A percentile compares a stretch with the other conserved stretches of the same genome.
phyloP scores from a whole-genome alignment of 2,797 vertebrate species.

The Enteromius fasciolatus region DNA sequence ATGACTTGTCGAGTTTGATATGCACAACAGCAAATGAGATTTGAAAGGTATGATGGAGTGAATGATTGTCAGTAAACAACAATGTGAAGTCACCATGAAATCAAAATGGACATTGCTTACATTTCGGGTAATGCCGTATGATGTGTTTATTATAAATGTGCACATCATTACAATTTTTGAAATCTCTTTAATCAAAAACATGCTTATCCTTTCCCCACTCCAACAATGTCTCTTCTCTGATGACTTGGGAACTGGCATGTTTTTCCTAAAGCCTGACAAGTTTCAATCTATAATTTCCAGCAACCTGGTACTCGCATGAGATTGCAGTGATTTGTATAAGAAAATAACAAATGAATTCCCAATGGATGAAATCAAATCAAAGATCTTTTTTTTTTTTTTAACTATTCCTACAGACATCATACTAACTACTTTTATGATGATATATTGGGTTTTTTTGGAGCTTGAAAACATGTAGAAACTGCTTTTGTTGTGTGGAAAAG shows the following conservation, averaged over 20 bases:
- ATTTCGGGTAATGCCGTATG: not conserved
- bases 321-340: not conserved
- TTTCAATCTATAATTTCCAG: no score
- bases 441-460: not conserved
- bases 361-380: not conserved
- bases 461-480: not conserved
- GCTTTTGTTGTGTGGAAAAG: not conserved
- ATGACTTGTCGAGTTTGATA: not conserved
- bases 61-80: not conserved
- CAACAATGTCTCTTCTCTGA: not conserved
- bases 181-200: not conserved
- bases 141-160: not conserved
- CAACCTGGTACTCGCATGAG: not conserved
- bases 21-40: not conserved
- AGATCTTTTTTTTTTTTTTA: no score
- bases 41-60: not conserved
- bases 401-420: no score
- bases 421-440: not conserved
- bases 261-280: not conserved
- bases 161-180: not conserved
- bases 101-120: not conserved
- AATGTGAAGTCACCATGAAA: not conserved
- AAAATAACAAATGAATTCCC: not conserved
- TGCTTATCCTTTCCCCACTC: not conserved
- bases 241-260: not conserved